Evolutionary conservation across 2,888 invertebrate species (phyloP), one percentile per base, ranked within the genome.

Genomic region (Synergus gifuensis): DNA sequence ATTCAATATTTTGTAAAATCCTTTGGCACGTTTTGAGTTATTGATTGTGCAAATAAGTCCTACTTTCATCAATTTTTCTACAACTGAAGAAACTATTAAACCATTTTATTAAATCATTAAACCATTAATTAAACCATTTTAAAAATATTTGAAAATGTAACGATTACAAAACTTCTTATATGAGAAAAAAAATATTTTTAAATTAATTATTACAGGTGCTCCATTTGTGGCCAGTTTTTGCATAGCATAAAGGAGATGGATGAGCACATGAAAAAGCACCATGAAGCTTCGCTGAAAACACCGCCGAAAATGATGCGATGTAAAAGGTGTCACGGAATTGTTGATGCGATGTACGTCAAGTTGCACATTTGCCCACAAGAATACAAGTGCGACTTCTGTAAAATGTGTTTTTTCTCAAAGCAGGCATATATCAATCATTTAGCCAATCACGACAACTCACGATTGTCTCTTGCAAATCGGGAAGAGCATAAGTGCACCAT

Each of bases 271-370:
- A 85, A 84, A 1, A 78, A 77, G 16, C 91, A 91, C 58, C 87
- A 86, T 76, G 46, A 73, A 14, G 36, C 49, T 58, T 18, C 40
- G 12, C 58, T 46, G 7, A 76, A 81, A 44, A 80, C 82, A 1
- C 90, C 89, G 46, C 87, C 87, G 2, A 90, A 90, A 76, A 87
- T 90, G 82, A 92, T 91, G 92, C 87, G 92, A 28, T 92, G 92
- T 67, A 92, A 91, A 78, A 84, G 90, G 49, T 92, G 92, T 28
- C 91, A 92, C 28, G 90, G 89, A 76, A 89, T 91, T 36, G 92
- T 92, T 0, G 91, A 91, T 14, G 90, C 91, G 0, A 86, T 86
- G 79, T 84, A 87, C 4, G 92, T 92, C 0, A 91, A 90, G 78
- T 76, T 85, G 36, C 92, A 92, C 77, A 87, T 89, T 4, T 92